phyloP scores from a whole-genome alignment of 2,113 vertebrate genomes.

The Suncus etruscus region DNA sequence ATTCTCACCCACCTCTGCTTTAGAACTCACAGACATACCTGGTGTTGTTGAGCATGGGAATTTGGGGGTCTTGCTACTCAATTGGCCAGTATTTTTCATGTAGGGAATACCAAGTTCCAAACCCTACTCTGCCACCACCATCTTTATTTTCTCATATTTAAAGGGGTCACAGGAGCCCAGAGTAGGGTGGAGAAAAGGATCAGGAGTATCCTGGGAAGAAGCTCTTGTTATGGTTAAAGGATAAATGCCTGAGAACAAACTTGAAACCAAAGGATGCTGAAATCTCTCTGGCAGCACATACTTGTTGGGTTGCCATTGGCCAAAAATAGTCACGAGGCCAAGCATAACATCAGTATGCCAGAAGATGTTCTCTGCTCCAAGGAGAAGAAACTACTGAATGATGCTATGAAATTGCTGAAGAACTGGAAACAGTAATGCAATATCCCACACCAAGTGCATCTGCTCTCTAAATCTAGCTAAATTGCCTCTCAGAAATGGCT shows the following conservation, averaged over 20 bases:
- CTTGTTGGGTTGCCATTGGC: background rate
- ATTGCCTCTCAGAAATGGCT: constrained; percentile 30
- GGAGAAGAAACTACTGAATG: background rate
- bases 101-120: background rate
- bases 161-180: background rate
- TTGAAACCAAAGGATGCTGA: background rate
- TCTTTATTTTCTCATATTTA: background rate
- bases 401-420: background rate
- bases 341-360: background rate
- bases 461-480: constrained; percentile 17
- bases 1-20: background rate
- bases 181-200: background rate
- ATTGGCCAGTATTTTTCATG: background rate
- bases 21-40: background rate
- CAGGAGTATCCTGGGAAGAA: background rate
- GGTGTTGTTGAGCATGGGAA: background rate
- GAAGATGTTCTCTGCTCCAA: background rate
- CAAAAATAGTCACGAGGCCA: background rate
- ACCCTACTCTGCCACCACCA: background rate
- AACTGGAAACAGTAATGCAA: background rate
- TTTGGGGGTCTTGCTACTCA: background rate
- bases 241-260: background rate
- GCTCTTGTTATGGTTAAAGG: background rate
- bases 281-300: background rate
- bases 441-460: background rate